Evolutionary conservation across 2,797 vertebrate genomes (phyloP).

Genomic region (Lagocephalus sceleratus): DNA sequence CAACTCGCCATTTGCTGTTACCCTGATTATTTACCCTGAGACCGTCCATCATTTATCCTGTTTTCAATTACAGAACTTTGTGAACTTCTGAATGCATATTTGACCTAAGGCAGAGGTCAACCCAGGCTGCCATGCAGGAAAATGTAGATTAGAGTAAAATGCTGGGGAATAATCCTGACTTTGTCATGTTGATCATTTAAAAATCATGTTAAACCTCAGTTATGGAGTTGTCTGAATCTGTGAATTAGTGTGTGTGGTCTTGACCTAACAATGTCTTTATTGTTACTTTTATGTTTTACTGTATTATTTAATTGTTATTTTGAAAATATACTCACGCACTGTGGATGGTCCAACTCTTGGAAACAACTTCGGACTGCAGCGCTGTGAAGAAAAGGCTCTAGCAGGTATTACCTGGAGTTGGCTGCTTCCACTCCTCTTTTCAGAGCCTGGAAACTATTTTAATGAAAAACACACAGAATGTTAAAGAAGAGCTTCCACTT

Average conservation of each 20-base stretch:
- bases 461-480: slow-evolving; percentile 70
- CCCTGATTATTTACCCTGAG: neutral
- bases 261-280: slow-evolving; percentile 8
- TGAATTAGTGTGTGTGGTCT: slow-evolving; percentile 11
- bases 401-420: slow-evolving; percentile 65
- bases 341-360: slow-evolving; percentile 16
- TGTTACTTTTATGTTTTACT: too few species aligned
- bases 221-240: too few species aligned
- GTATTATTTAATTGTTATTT: too few species aligned
- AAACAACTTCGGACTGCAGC: slow-evolving; percentile 42
- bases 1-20: too few species aligned
- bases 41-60: neutral
- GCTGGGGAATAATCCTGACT: too few species aligned
- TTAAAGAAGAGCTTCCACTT: slow-evolving; percentile 45
- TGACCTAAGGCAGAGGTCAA: neutral
- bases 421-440: slow-evolving; percentile 58
- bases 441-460: slow-evolving; percentile 73
- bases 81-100: neutral
- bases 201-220: neutral
- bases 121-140: neutral
- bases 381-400: slow-evolving; percentile 49
- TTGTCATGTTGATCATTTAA: too few species aligned
- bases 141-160: neutral
- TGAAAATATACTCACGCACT: too few species aligned
- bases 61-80: too few species aligned